Conservation (phyloP, 2,888 invertebrate genomes). For the Tanypteryx hageni region DNA sequence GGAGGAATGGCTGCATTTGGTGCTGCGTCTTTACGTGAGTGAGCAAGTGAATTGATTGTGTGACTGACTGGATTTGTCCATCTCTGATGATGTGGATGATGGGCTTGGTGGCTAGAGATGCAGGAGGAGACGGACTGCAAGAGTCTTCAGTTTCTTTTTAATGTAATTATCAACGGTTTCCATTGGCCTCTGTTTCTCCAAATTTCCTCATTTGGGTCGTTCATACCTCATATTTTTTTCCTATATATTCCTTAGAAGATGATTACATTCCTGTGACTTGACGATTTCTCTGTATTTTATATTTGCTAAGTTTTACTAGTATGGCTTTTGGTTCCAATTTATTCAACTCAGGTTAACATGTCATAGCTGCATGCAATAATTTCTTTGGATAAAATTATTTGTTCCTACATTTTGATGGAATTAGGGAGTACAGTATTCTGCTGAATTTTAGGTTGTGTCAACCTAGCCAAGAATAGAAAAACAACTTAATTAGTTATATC, state of each 20-base stretch:
- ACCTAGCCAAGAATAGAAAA: conserved; percentile 54
- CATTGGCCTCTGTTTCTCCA: conserved; percentile 64
- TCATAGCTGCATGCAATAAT: conserved; percentile 59
- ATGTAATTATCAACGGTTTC: conserved; percentile 60
- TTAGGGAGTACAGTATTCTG: conserved; percentile 54
- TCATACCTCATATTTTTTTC: conserved; percentile 60
- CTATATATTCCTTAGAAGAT: conserved; percentile 63
- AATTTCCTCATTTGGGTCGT: conserved; percentile 61
- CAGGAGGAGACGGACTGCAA: conserved; percentile 48
- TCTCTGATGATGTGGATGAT: conserved; percentile 51
- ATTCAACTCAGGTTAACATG: conserved; percentile 55
- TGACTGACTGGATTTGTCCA: conserved; percentile 59
- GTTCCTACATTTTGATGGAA: conserved; percentile 47
- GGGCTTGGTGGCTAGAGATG: conserved; percentile 40
- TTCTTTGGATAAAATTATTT: conserved; percentile 52
- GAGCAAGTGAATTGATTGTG: conserved; percentile 27
- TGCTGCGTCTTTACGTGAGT: conserved; percentile 59
- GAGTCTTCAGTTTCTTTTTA: conserved; percentile 58
- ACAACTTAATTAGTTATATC: conserved; percentile 60
- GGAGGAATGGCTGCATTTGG: conserved; percentile 62
- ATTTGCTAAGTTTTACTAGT: conserved; percentile 52
- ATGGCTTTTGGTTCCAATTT: conserved; percentile 60
- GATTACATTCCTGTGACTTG: conserved; percentile 61
- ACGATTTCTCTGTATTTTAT: conserved; percentile 43
- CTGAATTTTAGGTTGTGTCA: conserved; percentile 50